A percentile compares a stretch with the other conserved stretches of the same genome.
These are phyloP conservation scores for Aromia moschata DNA, from an alignment of 2,888 invertebrate genomes.

Conservation along the genomic window DNA sequence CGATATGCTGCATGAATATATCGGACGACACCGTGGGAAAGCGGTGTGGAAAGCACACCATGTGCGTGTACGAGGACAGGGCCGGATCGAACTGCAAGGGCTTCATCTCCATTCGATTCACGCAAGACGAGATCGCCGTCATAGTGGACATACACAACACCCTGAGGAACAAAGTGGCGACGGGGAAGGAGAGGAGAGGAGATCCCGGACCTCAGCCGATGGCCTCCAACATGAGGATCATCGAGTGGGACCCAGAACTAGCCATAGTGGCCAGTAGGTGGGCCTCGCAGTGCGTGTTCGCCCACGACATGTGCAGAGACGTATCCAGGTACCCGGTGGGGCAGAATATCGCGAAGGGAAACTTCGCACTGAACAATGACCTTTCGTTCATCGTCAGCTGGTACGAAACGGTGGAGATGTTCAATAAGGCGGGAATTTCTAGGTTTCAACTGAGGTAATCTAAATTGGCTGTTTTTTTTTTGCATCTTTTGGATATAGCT, in stretches of 20 bases:
- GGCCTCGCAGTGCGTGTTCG: constrained; percentile 61
- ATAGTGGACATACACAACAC: constrained; percentile 63
- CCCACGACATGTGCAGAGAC: constrained; percentile 60
- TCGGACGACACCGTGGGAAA: constrained; percentile 45
- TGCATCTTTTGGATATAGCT: no score
- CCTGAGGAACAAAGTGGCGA: constrained; percentile 59
- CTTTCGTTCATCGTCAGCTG: constrained; percentile 52
- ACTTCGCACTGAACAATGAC: constrained; percentile 53
- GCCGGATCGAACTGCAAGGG: constrained; percentile 50
- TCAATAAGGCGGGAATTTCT: constrained; percentile 44
- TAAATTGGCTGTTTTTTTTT: constrained; percentile 1
- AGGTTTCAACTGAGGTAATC: constrained; percentile 46
- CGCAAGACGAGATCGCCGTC: constrained; percentile 55
- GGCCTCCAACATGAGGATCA: constrained; percentile 58
- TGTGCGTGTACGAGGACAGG: constrained; percentile 49
- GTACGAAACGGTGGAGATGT: constrained; percentile 58
- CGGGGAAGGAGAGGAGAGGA: constrained; percentile 56
- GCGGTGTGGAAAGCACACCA: constrained; percentile 54
- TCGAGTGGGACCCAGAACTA: constrained; percentile 62
- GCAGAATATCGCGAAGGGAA: constrained; percentile 60
- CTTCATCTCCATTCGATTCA: constrained; percentile 51
- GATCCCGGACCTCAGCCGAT: constrained; percentile 60
- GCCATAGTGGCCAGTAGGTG: constrained; percentile 61
- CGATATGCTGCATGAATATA: constrained; percentile 52
- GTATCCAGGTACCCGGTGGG: constrained; percentile 60